Percentiles rank a stretch among this genome's conserved stretches.
phyloP scores from a whole-genome alignment of 1,140 invertebrate genomes.

The Drosophila tani region DNA sequence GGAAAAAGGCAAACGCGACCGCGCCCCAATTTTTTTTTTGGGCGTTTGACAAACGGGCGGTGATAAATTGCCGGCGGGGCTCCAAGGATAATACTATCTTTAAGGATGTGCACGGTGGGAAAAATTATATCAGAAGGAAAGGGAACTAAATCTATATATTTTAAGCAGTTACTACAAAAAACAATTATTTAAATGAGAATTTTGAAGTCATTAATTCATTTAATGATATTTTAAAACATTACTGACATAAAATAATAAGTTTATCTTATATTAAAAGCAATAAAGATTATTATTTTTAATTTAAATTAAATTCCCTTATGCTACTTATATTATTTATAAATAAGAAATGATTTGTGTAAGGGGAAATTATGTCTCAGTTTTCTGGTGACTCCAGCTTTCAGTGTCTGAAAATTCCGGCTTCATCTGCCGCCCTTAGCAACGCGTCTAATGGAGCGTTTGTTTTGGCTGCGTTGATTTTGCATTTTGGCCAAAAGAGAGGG shows the following conservation, averaged over 20 bases:
- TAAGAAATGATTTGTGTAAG: too few species aligned
- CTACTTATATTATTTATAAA: too few species aligned
- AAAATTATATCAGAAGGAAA: background rate
- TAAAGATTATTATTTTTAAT: too few species aligned
- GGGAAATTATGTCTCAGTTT: too few species aligned
- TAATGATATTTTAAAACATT: too few species aligned
- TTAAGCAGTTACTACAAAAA: background rate
- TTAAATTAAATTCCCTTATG: too few species aligned
- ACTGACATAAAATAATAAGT: too few species aligned
- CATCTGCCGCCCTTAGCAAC: conserved; percentile 35
- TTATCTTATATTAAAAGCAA: too few species aligned
- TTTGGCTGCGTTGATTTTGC: conserved; percentile 64
- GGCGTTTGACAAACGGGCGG: conserved; percentile 59
- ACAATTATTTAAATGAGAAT: too few species aligned
- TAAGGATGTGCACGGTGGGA: conserved; percentile 8
- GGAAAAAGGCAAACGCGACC: conserved; percentile 28
- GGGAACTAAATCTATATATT: background rate
- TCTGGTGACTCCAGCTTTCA: background rate
- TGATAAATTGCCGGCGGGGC: conserved; percentile 60
- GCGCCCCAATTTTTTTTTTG: conserved; percentile 32
- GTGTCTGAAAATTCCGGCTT: conserved; percentile 25
- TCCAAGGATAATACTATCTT: conserved; percentile 10
- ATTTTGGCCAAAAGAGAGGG: conserved; percentile 21
- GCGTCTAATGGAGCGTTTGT: conserved; percentile 64
- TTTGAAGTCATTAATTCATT: too few species aligned